phyloP scores from a whole-genome alignment of 2,888 invertebrate genomes.

The Yponomeuta evonymella region DNA sequence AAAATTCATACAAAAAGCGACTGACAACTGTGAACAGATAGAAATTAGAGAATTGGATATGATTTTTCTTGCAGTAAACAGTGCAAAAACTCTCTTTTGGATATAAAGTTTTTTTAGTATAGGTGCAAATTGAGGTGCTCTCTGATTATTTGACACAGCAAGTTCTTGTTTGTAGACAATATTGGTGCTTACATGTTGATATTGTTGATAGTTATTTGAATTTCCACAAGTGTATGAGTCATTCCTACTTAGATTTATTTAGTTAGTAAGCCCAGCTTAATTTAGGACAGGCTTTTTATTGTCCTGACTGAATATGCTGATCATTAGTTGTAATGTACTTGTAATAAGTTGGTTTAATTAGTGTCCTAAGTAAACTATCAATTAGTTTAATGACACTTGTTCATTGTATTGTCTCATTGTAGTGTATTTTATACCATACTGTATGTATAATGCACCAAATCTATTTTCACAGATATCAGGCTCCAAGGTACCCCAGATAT shows the following conservation, averaged over 20 bases:
- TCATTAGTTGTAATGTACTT: neutral
- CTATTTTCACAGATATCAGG: slow-evolving; percentile 3
- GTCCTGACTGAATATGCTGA: neutral
- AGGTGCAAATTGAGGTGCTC: too few relatives aligned
- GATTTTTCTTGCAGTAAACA: too few relatives aligned
- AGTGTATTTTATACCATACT: neutral
- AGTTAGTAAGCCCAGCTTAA: neutral
- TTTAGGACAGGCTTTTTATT: neutral
- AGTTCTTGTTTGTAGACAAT: neutral
- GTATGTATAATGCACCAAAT: neutral
- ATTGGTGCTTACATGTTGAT: too few relatives aligned
- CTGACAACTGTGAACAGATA: too few relatives aligned
- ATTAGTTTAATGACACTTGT: neutral
- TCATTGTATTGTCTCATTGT: neutral
- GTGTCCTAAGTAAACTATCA: neutral
- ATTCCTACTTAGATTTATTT: neutral
- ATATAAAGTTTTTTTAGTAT: neutral
- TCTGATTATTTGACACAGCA: neutral
- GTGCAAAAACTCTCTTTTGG: neutral
- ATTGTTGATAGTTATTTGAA: neutral
- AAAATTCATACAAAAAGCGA: too few relatives aligned
- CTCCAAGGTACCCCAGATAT: neutral
- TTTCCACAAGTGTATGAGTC: slow-evolving; percentile 3
- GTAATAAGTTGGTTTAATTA: neutral
- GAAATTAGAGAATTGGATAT: too few relatives aligned